Evolutionary conservation across 2,113 vertebrate species (phyloP).

Genomic region (Malurus elegans): DNA sequence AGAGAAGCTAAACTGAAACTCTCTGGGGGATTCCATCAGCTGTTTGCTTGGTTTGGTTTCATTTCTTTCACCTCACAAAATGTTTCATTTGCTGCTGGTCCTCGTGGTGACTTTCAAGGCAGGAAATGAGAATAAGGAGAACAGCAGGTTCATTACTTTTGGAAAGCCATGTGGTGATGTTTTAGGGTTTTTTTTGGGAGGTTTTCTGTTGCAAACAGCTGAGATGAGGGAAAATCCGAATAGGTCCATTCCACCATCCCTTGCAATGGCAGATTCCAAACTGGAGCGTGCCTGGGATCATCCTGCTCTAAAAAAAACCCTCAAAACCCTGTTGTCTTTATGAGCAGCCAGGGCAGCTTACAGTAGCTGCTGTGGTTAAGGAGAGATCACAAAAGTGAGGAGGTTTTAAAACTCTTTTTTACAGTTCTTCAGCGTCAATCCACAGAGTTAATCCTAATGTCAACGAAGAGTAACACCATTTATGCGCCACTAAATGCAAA

Average conservation of each 20-base stretch:
- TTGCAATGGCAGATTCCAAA: not conserved
- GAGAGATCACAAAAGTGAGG: conserved; percentile 51
- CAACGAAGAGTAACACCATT: conserved; percentile 61
- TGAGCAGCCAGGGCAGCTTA: conserved; percentile 25
- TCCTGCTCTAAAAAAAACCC: not conserved
- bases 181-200: rapidly evolving
- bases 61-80: not conserved
- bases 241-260: not conserved
- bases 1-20: not conserved
- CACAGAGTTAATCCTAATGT: conserved; percentile 67
- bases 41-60: not conserved
- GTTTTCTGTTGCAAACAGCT: not conserved
- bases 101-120: rapidly evolving
- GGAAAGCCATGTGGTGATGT: not conserved
- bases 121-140: not conserved
- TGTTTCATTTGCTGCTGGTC: not conserved
- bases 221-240: not conserved
- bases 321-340: not conserved
- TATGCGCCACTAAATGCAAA: conserved; percentile 52
- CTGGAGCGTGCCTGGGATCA: not conserved
- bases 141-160: not conserved
- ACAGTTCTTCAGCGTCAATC: conserved; percentile 61
- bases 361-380: conserved; percentile 46
- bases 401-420: conserved; percentile 58
- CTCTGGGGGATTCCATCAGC: not conserved